Percentiles rank a stretch among this genome's conserved stretches.
These are phyloP conservation scores for Psettodes erumei DNA, from an alignment of 2,113 vertebrate genomes.

Conservation along the genomic window DNA sequence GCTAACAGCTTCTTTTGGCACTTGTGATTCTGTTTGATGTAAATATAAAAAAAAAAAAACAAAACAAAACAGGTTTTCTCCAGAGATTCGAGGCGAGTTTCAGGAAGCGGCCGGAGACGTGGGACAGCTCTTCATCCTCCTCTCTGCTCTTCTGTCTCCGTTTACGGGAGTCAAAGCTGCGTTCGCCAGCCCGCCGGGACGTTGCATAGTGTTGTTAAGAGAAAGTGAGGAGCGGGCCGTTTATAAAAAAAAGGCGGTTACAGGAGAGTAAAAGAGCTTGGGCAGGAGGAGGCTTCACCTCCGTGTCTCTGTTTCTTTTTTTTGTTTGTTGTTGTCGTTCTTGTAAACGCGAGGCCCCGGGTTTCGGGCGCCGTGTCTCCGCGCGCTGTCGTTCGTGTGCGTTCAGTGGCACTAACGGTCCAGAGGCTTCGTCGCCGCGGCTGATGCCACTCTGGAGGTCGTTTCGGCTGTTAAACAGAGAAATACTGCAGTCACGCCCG, in stretches of 20 bases:
- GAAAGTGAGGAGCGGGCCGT: background rate
- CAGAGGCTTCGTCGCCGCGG: slow-evolving; percentile 4
- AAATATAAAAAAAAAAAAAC: too few species aligned
- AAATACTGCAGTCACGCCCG: background rate
- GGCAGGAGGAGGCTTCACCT: background rate
- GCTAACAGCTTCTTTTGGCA: too few species aligned
- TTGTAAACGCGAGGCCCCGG: slow-evolving; percentile 29
- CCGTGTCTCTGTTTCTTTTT: background rate
- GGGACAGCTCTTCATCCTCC: slow-evolving; percentile 10
- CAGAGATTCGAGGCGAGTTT: too few species aligned
- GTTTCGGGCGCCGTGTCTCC: slow-evolving; percentile 16
- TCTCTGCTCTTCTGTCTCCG: background rate
- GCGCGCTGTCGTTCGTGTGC: background rate
- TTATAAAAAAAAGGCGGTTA: background rate
- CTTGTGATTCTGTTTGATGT: too few species aligned
- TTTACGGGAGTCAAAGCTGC: slow-evolving; percentile 36
- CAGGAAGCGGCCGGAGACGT: slow-evolving; percentile 3
- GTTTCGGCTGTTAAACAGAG: background rate
- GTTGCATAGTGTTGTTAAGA: slow-evolving; percentile 65
- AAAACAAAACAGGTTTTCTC: too few species aligned
- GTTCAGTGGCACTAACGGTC: background rate
- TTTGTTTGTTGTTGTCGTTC: background rate
- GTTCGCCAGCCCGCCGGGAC: background rate
- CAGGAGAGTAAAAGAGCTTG: background rate
- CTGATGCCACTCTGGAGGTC: slow-evolving; percentile 22